Conservation (phyloP, 2,113 vertebrate species). For the Myrmecobius fasciatus region DNA sequence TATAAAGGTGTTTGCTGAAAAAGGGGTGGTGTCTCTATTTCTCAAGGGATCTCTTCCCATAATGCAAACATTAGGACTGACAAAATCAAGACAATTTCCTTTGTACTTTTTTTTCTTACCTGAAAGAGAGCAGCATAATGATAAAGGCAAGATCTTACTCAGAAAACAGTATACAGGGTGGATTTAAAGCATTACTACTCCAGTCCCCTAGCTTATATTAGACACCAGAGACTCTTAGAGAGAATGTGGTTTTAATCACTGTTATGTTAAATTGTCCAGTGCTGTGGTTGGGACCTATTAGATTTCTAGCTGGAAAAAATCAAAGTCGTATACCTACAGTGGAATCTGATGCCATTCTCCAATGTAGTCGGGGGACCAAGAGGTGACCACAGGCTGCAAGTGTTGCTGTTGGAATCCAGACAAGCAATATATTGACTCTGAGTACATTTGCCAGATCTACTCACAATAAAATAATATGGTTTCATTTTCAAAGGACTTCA, state of each 20-base stretch:
- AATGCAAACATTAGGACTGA: constrained; percentile 13
- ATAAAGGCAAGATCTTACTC: neutral
- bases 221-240: constrained; percentile 18
- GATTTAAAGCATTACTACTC: constrained; percentile 19
- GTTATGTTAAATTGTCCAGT: constrained; percentile 1
- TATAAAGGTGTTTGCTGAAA: neutral
- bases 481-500: constrained; percentile 58
- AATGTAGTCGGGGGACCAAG: constrained; percentile 13
- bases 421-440: constrained; percentile 42
- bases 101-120: constrained; percentile 15
- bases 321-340: constrained; percentile 34
- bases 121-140: neutral
- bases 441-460: constrained; percentile 37
- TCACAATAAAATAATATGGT: constrained; percentile 51
- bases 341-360: constrained; percentile 45
- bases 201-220: constrained; percentile 33
- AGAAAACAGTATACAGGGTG: neutral
- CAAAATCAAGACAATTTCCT: constrained; percentile 26
- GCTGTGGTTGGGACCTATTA: constrained; percentile 26
- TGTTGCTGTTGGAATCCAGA: constrained; percentile 46
- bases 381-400: constrained; percentile 21
- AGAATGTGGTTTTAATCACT: constrained; percentile 47
- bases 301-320: constrained; percentile 49
- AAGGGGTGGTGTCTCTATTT: neutral
- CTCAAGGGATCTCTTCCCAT: neutral